Evolutionary conservation across 2,797 vertebrate species (phyloP).

Genomic region (Phylloscopus collybita): DNA sequence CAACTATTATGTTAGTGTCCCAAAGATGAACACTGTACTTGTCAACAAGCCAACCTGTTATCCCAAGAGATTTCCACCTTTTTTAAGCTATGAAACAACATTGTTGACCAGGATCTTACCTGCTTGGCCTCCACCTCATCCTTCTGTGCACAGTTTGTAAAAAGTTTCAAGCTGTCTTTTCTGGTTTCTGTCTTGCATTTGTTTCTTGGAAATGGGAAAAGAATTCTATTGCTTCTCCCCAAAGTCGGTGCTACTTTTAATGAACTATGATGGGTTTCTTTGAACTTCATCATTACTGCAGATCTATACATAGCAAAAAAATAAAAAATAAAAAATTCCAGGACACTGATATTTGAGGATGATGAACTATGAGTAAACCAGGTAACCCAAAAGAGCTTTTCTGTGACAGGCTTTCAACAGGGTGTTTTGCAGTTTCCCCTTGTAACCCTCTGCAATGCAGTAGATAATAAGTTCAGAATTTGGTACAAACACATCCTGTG

Average conservation of each 20-base stretch:
- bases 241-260: not conserved
- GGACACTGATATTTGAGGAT: not conserved
- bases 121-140: not conserved
- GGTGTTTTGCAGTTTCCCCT: not conserved
- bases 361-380: not conserved
- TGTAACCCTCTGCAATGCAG: not conserved
- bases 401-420: not conserved
- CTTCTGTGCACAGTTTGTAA: not conserved
- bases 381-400: not conserved
- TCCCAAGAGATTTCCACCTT: not conserved
- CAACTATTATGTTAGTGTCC: not conserved
- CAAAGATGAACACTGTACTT: not conserved
- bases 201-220: not conserved
- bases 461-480: not conserved
- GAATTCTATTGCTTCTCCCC: not conserved
- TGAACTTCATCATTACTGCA: not conserved
- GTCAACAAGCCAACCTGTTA: not conserved
- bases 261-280: not conserved
- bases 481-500: not conserved
- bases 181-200: not conserved
- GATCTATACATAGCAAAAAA: not conserved
- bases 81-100: not conserved
- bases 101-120: not conserved
- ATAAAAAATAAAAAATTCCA: not conserved
- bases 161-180: not conserved